Evolutionary conservation across 2,113 vertebrate genomes (phyloP).

Genomic region (Nipponia nippon): DNA sequence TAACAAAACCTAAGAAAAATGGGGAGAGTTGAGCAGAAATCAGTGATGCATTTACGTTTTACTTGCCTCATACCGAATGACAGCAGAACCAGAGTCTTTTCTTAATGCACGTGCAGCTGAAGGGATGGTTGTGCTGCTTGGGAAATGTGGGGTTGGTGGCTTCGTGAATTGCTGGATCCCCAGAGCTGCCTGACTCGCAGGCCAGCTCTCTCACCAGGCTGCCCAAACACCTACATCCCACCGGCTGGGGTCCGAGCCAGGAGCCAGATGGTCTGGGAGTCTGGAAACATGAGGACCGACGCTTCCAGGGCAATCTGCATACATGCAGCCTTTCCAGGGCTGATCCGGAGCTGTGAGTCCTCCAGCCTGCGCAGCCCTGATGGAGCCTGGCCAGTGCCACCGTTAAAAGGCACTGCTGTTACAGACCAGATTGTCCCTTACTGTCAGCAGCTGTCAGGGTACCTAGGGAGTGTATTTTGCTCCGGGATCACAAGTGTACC

Average conservation of each 20-base stretch:
- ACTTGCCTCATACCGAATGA: background rate
- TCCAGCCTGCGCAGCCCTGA: background rate
- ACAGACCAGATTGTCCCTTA: conserved; percentile 15
- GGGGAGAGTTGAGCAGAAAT: accelerated
- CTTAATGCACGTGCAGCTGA: accelerated
- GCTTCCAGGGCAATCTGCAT: conserved; percentile 20
- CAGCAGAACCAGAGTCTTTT: background rate
- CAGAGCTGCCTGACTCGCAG: background rate
- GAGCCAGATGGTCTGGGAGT: conserved; percentile 35
- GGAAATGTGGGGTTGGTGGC: accelerated
- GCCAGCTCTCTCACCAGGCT: background rate
- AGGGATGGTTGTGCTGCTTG: background rate
- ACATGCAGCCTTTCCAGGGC: background rate
- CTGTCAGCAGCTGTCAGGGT: conserved; percentile 1
- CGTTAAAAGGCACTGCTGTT: background rate
- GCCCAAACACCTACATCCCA: background rate
- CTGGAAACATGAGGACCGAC: background rate
- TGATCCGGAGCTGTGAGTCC: background rate
- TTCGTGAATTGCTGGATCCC: background rate
- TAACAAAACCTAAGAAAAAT: background rate
- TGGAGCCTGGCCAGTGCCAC: conserved; percentile 16
- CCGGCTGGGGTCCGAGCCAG: background rate
- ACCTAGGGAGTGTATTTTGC: background rate
- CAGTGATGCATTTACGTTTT: accelerated
- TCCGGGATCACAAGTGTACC: background rate